Percentiles rank a stretch among this genome's conserved stretches.
phyloP scores from a whole-genome alignment of 2,888 invertebrate genomes.

The Microplitis manilae region DNA sequence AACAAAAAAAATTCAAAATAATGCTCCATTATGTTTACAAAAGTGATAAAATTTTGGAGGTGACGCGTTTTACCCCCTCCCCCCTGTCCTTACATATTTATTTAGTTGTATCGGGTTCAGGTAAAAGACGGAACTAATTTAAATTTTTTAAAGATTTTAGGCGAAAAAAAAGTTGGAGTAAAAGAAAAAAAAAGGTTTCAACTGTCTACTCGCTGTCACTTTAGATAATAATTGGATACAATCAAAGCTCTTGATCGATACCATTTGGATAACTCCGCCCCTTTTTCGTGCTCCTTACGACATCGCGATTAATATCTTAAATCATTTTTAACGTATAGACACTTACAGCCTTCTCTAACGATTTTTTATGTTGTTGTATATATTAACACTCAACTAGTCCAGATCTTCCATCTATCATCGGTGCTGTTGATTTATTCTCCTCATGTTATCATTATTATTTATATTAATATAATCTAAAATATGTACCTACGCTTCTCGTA shows the following conservation, averaged over 20 bases:
- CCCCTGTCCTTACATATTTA: too few relatives aligned
- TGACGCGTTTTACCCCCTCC: too few relatives aligned
- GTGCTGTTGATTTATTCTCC: neutral
- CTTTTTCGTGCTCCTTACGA: neutral
- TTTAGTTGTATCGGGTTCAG: too few relatives aligned
- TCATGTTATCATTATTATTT: neutral
- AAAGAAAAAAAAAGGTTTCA: neutral
- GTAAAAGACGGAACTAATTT: too few relatives aligned
- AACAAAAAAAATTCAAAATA: too few relatives aligned
- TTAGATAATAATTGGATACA: neutral
- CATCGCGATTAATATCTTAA: neutral
- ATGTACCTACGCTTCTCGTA: neutral
- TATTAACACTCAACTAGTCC: neutral
- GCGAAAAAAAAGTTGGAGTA: too few relatives aligned
- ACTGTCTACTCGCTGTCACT: neutral
- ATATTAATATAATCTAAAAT: neutral
- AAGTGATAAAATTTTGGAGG: too few relatives aligned
- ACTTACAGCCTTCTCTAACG: neutral
- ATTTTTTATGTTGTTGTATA: neutral
- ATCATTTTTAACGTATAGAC: neutral
- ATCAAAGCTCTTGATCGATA: neutral
- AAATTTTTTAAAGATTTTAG: neutral
- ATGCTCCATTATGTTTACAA: too few relatives aligned
- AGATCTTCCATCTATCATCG: neutral
- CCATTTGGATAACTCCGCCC: neutral